Conservation (phyloP, 2,113 vertebrate species). For the Diadophis punctatus region DNA sequence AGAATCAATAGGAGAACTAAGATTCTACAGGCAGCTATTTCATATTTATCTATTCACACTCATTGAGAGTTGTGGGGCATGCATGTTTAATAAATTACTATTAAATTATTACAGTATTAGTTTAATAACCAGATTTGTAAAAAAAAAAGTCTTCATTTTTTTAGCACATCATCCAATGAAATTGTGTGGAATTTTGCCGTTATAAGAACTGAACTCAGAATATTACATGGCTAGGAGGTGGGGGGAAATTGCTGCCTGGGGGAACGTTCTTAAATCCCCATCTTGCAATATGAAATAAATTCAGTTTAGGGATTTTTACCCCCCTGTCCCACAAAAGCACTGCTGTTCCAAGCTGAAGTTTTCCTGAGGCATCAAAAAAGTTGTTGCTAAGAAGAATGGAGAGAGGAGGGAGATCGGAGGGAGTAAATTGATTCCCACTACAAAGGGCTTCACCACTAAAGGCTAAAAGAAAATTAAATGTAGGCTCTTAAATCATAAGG, state of each 20-base stretch:
- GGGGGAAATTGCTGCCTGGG: not conserved
- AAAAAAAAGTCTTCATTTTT: too few species aligned
- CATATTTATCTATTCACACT: not conserved
- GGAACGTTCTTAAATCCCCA: not conserved
- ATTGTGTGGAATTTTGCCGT: not conserved
- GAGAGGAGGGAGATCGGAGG: not conserved
- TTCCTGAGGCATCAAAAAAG: conserved; percentile 21
- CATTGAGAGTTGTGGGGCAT: not conserved
- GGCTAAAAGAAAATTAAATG: conserved; percentile 36
- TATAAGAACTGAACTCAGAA: not conserved
- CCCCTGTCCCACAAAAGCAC: conserved; percentile 16
- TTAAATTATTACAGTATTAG: not conserved
- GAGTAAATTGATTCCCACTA: conserved; percentile 33
- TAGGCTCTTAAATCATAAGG: conserved; percentile 17
- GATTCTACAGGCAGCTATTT: not conserved
- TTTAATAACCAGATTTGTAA: not conserved
- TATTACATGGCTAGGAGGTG: not conserved
- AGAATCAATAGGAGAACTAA: not conserved
- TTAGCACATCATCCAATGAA: not conserved
- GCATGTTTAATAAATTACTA: not conserved
- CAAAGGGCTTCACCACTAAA: conserved; percentile 27
- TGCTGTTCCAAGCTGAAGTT: conserved; percentile 2
- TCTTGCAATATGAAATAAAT: conserved; percentile 8
- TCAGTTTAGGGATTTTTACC: not conserved
- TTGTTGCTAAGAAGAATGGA: conserved; percentile 25